Base-by-base conservation (phyloP, 2,888 invertebrate species). In the Amaurobius ferox region DNA sequence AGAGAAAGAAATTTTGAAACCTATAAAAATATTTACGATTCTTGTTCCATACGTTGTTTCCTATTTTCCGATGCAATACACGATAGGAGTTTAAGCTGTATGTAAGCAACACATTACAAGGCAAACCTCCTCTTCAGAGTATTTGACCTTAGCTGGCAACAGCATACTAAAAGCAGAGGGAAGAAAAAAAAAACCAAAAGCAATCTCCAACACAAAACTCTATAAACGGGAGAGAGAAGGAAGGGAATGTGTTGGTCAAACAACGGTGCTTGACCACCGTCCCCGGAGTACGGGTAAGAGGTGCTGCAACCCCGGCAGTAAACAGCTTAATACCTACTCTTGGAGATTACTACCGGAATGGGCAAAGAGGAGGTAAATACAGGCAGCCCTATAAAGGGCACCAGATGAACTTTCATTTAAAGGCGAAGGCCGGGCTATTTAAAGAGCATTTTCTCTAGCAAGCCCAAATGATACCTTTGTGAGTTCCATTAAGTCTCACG, bases 251-350 rank as follows among this genome's bases (percentile, higher is more conserved):
- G 55, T 55, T 86, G 85, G 85, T 78, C 85, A 86, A 86, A 86
- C 85, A 86, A 86, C 79, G 73, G 85, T 79, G 78, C 85, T 86
- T 86, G 85, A 86, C 85, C 85, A 68, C 66, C 73, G 78, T 78
- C 79, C 85, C 85, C 35, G 39, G 79, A 70, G 85, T 30, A 78
- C 44, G 26, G 32, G 39, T 29, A 48, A 74, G 68, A 81, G 80
- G 80, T 81, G 71, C 77, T 77, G 67, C 62, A 74, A 44, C 71
- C 76, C 70, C 81, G 81, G 83, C 66, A 78, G 83, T 85, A 85
- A 85, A 85, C 83, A 85, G 83, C 77, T 85, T 86, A 86, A 86
- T 86, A 86, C 85, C 72, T 79, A 86, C 85, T 86, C 85, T 86
- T 73, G 28, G 73, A 86, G 85, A 86, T 86, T 79, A 86, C 85